Evolutionary conservation across 2,888 invertebrate species (phyloP), one percentile per base, ranked within the genome.

Genomic region (Hypsopygia costalis): DNA sequence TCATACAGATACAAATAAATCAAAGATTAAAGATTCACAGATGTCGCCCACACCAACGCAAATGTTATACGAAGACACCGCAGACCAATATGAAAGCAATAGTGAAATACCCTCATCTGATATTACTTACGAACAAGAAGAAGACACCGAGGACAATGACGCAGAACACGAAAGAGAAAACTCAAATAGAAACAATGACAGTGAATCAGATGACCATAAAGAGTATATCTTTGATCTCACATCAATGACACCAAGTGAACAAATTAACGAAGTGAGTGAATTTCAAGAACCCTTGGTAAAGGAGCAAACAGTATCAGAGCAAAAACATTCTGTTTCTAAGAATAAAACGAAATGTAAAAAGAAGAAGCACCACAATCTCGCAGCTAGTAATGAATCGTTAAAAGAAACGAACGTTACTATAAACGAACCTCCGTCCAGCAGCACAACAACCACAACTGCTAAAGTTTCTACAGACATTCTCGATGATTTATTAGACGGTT

Each of bases 261-360:
- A 49, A 49, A 49, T 46, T 9, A 70, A 68, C 42, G 61, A 69
- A 45, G 54, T 59, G 11, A 46, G 41, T 34, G 63, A 67, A 38
- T 41, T 40, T 12, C 66, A 69, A 34, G 60, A 67, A 21, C 36
- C 49, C n/a, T 33, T 43, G 46, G 62, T 65, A 22, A 68, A 69
- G 10, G 67, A 67, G 55, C 48, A 58, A 40, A 56, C 58, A 16
- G 45, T 66, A 1, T 51, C 60, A 21, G 53, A 69, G 1, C 52
- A 69, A 29, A 40, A 67, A 36, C 41, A 67, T 41, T 45, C 70
- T 6, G 48, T 49, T 2, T 44, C 66, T n/a, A 81, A 76, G 54
- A 82, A 76, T 42, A 83, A 79, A 57, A 75, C 79, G 1, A 87
- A 82, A 62, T 87, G 87, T 51, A 82, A 81, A 60, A 87, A 85